Evolutionary conservation across 1,140 invertebrate species (phyloP).

Genomic region (Melipona quadrifasciata): DNA sequence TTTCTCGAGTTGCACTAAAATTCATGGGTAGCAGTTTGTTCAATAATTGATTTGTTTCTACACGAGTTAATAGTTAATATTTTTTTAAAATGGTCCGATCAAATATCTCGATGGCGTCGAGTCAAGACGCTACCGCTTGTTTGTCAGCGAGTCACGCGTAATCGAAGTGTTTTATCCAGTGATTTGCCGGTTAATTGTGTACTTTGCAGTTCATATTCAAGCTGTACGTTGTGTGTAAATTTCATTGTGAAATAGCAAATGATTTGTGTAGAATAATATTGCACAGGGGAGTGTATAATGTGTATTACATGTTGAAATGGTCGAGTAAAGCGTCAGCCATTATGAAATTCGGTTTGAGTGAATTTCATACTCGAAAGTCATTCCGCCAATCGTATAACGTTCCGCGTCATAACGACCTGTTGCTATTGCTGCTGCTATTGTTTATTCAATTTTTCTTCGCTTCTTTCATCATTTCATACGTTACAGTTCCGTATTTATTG

Average conservation of each 20-base stretch:
- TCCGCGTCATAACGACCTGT: constrained; percentile 44
- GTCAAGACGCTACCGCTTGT: constrained; percentile 51
- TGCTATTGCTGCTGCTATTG: constrained; percentile 28
- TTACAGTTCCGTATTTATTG: neutral
- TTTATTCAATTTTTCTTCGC: neutral
- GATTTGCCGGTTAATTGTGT: constrained; percentile 9
- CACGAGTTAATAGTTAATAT: neutral
- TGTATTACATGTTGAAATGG: constrained; percentile 34
- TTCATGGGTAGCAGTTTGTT: neutral
- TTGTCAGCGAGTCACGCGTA: constrained; percentile 44
- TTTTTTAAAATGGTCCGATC: neutral
- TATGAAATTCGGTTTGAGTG: constrained; percentile 56
- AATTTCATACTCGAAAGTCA: constrained; percentile 43
- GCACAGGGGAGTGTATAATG: neutral
- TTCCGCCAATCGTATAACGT: constrained; percentile 49
- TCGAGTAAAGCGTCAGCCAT: constrained; percentile 59
- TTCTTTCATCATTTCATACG: neutral
- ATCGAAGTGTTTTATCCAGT: constrained; percentile 32
- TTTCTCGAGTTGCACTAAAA: neutral
- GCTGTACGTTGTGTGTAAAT: constrained; percentile 3
- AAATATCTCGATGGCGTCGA: constrained; percentile 60
- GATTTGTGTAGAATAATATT: constrained; percentile 2
- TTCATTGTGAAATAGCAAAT: constrained; percentile 14
- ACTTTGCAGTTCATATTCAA: neutral
- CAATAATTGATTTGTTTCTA: neutral